Conservation (phyloP, 2,888 invertebrate species). For the Cyrtodaria siliqua region DNA sequence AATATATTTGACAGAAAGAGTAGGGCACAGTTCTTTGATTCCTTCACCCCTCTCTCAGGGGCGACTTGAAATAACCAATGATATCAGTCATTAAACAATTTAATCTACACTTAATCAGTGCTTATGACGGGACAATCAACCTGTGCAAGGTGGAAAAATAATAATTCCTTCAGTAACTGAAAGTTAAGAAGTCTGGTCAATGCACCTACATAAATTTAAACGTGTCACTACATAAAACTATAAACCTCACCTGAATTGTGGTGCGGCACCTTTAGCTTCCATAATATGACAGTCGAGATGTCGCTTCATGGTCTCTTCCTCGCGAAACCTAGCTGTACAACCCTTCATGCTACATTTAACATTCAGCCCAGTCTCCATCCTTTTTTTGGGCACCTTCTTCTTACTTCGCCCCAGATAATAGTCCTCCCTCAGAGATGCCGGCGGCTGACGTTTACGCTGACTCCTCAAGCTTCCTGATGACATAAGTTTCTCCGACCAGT, state of each 20-base stretch:
- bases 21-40: no score
- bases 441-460: constrained; percentile 73
- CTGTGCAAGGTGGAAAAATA: no score
- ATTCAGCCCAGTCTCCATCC: constrained; percentile 9
- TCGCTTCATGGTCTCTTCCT: constrained; percentile 89
- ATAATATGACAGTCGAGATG: constrained; percentile 89
- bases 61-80: no score
- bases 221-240: no score
- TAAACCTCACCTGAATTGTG: constrained; percentile 47
- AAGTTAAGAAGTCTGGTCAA: no score
- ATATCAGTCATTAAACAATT: no score
- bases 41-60: no score
- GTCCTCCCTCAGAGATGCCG: constrained; percentile 75
- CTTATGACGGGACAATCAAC: no score
- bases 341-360: constrained; percentile 33
- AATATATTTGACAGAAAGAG: no score
- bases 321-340: constrained; percentile 87
- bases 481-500: constrained; percentile 65
- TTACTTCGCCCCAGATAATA: constrained; percentile 74
- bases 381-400: constrained; percentile 28
- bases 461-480: constrained; percentile 62
- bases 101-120: no score
- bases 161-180: no score
- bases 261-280: constrained; percentile 55
- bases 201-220: no score